Conservation (phyloP, 2,797 vertebrate species). For the Melanotaenia trifasciata region DNA sequence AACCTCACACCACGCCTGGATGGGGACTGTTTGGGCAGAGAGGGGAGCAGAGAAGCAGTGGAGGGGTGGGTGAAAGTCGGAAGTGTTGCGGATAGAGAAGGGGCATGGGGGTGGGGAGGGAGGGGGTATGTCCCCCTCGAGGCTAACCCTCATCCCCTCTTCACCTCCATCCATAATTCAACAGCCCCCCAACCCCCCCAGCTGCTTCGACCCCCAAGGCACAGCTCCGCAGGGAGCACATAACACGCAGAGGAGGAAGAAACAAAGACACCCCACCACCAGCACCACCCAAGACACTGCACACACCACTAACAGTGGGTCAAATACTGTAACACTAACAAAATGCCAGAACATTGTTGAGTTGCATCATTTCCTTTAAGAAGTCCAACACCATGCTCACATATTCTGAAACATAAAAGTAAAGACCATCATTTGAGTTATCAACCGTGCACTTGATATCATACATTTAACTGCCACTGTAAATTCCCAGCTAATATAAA, state of each 20-base stretch:
- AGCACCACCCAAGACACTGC: slow-evolving; percentile 2
- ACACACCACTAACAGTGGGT: slow-evolving; percentile 15
- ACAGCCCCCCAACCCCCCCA: slow-evolving; percentile 52
- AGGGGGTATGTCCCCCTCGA: slow-evolving; percentile 48
- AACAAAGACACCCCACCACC: slow-evolving; percentile 42
- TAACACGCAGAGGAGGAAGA: slow-evolving; percentile 54
- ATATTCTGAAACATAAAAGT: slow-evolving; percentile 7
- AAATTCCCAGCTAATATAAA: slow-evolving; percentile 36
- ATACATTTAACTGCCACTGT: slow-evolving; percentile 18
- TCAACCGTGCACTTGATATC: slow-evolving; percentile 14
- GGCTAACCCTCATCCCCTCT: slow-evolving; percentile 76
- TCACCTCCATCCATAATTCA: slow-evolving; percentile 87
- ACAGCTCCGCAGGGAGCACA: slow-evolving; percentile 60
- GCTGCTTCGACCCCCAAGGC: slow-evolving; percentile 58
- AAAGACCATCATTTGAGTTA: not conserved
- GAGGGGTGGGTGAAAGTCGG: slow-evolving; percentile 26
- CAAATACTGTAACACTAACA: slow-evolving; percentile 11
- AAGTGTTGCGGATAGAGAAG: slow-evolving; percentile 38
- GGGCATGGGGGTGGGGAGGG: no score
- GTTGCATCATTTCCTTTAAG: not conserved
- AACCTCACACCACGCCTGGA: slow-evolving; percentile 75
- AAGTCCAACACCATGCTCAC: slow-evolving; percentile 14
- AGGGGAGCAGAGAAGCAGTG: slow-evolving; percentile 33
- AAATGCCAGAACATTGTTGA: slow-evolving; percentile 41
- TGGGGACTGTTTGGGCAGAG: slow-evolving; percentile 63